Conservation (phyloP, 2,888 invertebrate species). For the Zhengitettix transpicula region DNA sequence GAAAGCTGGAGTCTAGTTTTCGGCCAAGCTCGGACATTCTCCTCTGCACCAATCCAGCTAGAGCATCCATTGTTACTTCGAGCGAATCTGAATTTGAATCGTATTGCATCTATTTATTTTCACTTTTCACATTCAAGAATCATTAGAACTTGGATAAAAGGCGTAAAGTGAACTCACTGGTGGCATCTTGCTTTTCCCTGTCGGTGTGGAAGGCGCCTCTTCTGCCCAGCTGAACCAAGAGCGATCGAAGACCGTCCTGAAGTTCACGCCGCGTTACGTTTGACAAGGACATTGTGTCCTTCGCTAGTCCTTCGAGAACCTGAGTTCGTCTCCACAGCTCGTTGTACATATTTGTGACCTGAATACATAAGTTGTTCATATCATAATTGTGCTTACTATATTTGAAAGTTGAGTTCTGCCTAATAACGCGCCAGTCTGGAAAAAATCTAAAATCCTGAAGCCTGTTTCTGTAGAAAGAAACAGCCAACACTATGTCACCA, state of each 20-base stretch:
- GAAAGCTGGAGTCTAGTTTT: constrained; percentile 26
- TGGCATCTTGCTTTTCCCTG: constrained; percentile 5
- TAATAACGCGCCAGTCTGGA: too few species aligned
- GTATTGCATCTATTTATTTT: not conserved
- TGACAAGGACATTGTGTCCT: constrained; percentile 32
- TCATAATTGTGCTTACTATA: not conserved
- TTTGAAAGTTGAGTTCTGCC: not conserved
- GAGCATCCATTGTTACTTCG: not conserved
- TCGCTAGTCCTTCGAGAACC: constrained; percentile 26
- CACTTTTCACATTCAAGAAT: not conserved
- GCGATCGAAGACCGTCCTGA: constrained; percentile 28
- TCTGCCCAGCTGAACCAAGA: constrained; percentile 8
- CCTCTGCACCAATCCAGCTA: not conserved
- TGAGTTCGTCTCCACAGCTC: constrained; percentile 40
- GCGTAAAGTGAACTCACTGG: not conserved
- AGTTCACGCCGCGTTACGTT: constrained; percentile 36
- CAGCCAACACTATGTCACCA: too few species aligned
- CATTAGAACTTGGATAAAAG: too few species aligned
- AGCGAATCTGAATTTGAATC: not conserved
- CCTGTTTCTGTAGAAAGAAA: too few species aligned
- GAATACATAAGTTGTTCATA: not conserved
- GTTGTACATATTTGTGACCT: constrained; percentile 46
- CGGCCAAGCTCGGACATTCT: not conserved
- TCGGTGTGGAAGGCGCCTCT: constrained; percentile 4
- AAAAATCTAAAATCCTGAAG: too few species aligned